These are phyloP conservation scores for Gobius niger DNA, from an alignment of 2,113 vertebrate species.

Conservation along the genomic window DNA sequence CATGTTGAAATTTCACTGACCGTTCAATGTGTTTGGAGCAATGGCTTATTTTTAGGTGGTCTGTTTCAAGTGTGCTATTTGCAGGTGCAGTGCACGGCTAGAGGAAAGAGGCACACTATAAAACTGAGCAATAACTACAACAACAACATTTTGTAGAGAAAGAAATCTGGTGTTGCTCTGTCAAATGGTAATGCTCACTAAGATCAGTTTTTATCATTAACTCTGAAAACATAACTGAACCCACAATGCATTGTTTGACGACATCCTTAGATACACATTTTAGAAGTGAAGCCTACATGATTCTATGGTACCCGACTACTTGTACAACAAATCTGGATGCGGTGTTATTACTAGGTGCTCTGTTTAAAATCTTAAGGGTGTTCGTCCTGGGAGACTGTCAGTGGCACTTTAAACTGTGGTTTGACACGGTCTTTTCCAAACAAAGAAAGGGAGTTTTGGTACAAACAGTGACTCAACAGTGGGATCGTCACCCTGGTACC, in stretches of 20 bases:
- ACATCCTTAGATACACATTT: too few relatives aligned
- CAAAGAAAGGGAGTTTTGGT: conserved; percentile 15
- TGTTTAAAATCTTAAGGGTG: conserved; percentile 8
- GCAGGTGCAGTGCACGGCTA: neutral
- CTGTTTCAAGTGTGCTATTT: conserved; percentile 9
- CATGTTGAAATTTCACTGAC: neutral
- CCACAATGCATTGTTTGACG: too few relatives aligned
- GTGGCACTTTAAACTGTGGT: conserved; percentile 41
- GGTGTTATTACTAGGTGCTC: conserved; percentile 21
- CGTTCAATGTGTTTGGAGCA: conserved; percentile 6
- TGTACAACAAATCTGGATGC: too few relatives aligned
- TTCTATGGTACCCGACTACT: too few relatives aligned
- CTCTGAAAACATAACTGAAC: too few relatives aligned
- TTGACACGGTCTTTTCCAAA: conserved; percentile 32
- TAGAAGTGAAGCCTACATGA: too few relatives aligned
- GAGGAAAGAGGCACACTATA: neutral
- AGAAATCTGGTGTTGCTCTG: too few relatives aligned
- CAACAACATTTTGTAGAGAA: too few relatives aligned
- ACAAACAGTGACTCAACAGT: conserved; percentile 3
- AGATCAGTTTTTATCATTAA: too few relatives aligned
- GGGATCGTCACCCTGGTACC: neutral
- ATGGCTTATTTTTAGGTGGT: conserved; percentile 9
- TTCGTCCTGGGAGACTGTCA: conserved; percentile 7
- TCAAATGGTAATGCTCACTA: too few relatives aligned
- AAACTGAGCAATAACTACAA: neutral